Conservation (phyloP, 2,113 vertebrate genomes). For the Bucco capensis region DNA sequence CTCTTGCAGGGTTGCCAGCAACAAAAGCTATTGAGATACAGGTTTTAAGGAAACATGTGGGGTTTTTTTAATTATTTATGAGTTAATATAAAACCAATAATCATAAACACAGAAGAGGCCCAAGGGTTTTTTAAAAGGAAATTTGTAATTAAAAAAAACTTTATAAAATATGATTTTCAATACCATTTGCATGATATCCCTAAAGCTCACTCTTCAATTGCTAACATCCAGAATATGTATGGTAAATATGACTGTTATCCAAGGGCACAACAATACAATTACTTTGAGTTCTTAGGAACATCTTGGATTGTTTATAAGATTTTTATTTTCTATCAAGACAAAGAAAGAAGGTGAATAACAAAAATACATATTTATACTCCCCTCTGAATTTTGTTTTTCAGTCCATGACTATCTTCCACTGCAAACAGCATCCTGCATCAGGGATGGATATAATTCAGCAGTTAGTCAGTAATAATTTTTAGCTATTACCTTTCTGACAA, state of each 20-base stretch:
- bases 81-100: not conserved
- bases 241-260: not conserved
- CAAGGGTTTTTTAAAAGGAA: not conserved
- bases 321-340: not conserved
- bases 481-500: not conserved
- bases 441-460: not conserved
- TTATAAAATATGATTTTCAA: not conserved
- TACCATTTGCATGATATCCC: not conserved
- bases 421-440: not conserved
- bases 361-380: not conserved
- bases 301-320: not conserved
- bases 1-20: not conserved
- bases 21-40: not conserved
- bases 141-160: not conserved
- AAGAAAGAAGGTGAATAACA: not conserved
- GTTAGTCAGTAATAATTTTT: not conserved
- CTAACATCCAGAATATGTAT: not conserved
- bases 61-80: not conserved
- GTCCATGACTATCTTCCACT: not conserved
- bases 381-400: not conserved
- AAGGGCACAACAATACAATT: not conserved
- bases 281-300: not conserved
- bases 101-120: not conserved
- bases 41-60: not conserved
- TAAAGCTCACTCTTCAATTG: not conserved